Percentiles rank a stretch among this genome's conserved stretches.
Evolutionary conservation across 2,113 vertebrate genomes (phyloP).

Genomic region (Catharus fuscescens): DNA sequence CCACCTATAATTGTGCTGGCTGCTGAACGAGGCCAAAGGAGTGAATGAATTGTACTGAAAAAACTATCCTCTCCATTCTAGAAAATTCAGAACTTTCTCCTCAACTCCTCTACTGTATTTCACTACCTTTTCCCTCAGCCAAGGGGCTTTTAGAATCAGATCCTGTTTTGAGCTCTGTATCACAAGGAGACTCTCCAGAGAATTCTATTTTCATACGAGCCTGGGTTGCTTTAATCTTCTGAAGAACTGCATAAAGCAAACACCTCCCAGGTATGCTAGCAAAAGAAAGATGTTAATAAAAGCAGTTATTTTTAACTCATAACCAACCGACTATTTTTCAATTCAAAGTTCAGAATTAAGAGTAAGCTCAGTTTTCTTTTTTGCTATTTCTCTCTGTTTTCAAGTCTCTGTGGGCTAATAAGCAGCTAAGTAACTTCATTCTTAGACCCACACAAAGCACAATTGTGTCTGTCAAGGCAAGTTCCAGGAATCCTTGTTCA

Average conservation of each 20-base stretch:
- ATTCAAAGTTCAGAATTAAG: not conserved
- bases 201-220: not conserved
- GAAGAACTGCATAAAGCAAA: not conserved
- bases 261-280: not conserved
- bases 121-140: not conserved
- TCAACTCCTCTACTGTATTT: not conserved
- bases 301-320: not conserved
- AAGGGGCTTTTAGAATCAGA: not conserved
- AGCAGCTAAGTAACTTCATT: not conserved
- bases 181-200: not conserved
- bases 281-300: not conserved
- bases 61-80: not conserved
- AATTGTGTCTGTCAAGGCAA: not conserved
- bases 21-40: not conserved
- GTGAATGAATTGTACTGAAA: not conserved
- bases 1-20: not conserved
- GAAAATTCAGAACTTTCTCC: not conserved
- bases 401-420: not conserved
- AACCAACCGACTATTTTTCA: not conserved
- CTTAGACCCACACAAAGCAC: not conserved
- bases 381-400: not conserved
- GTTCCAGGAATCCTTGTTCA: not conserved
- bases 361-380: not conserved
- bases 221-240: not conserved
- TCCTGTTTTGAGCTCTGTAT: not conserved